phyloP scores from a whole-genome alignment of 1,140 invertebrate species.

The Andrena cerasifolii region DNA sequence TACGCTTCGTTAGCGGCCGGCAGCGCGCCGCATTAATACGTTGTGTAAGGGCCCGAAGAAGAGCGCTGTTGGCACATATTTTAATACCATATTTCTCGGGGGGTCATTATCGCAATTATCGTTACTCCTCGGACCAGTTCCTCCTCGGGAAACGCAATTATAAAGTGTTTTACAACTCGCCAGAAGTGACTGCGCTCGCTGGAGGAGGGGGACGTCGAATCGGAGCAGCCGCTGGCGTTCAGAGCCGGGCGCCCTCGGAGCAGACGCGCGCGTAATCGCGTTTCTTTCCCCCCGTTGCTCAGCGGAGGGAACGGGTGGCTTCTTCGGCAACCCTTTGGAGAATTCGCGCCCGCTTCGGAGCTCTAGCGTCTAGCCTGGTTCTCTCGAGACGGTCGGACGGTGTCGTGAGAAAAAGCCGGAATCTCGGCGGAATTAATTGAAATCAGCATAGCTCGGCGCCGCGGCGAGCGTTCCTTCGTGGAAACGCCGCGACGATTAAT shows the following conservation, averaged over 20 bases:
- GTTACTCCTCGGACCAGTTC: slow-evolving; percentile 25
- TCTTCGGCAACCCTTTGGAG: slow-evolving; percentile 17
- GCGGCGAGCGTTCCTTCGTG: slow-evolving; percentile 60
- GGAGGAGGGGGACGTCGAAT: neutral
- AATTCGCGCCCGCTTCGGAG: slow-evolving; percentile 45
- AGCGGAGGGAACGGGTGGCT: neutral
- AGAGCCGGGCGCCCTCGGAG: slow-evolving; percentile 6
- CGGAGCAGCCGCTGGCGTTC: no score
- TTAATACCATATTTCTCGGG: slow-evolving; percentile 63
- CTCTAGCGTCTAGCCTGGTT: neutral
- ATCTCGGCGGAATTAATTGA: slow-evolving; percentile 70
- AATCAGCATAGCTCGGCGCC: slow-evolving; percentile 69
- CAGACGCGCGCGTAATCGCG: slow-evolving; percentile 50
- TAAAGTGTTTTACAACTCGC: slow-evolving; percentile 63
- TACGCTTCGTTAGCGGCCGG: slow-evolving; percentile 43
- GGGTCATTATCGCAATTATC: slow-evolving; percentile 66
- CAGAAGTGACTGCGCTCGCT: slow-evolving; percentile 11
- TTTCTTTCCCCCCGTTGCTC: slow-evolving; percentile 12
- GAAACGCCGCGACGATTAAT: slow-evolving; percentile 64
- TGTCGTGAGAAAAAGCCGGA: slow-evolving; percentile 56
- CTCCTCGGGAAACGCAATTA: slow-evolving; percentile 60
- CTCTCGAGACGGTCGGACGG: neutral
- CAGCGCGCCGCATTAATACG: slow-evolving; percentile 33
- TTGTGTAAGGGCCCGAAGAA: slow-evolving; percentile 25
- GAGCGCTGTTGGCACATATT: slow-evolving; percentile 56